Base-by-base conservation (phyloP, 2,888 invertebrate species). In the Ditula angustiorana region DNA sequence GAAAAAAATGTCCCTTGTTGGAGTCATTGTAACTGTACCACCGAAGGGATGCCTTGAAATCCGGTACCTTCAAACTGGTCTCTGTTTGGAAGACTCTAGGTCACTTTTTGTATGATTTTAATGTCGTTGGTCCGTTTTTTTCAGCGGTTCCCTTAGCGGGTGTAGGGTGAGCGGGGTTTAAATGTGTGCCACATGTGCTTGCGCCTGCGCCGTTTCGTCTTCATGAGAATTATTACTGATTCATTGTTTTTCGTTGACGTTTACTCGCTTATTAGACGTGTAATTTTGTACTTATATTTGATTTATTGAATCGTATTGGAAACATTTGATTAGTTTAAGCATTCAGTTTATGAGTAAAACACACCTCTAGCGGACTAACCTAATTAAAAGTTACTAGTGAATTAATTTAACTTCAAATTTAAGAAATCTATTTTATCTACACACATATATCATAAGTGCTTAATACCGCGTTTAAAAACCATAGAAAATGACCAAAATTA, bases 151-250 rank as follows among this genome's bases (percentile, higher is more conserved):
- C 86, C 85, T 87, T 81, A 82, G 82, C 77, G 85, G 86, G 70
- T 68, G 75, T 59, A 75, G 67, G 71, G 78, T 71, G 78, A 76
- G 76, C 82, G 75, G 80, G 72, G 73, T 78, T 71, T 73, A 83
- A 89, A 90, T 86, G 92, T 90, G 90, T 77, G 83, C 72, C 81
- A 78, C 90, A 91, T 88, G 83, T 91, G 91, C 79, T 71, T 75
- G 79, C 82, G 78, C 74, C 69, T 72, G 78, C 78, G 78, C 72
- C 76, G 77, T 70, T 71, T 71, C 73, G 77, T 79, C 79, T 81
- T 86, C 90, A 88, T 88, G 90, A 88, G 91, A 90, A 89, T 87
- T n/a, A n/a, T n/a, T 85, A 84, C 84, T 87, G 90, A 90, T 87
- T 91, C 89, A 88, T 86, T 83, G 75, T 81, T 81, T 83, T 82